Evolutionary conservation across 2,888 invertebrate species (phyloP), one percentile per base, ranked within the genome.

Genomic region (Apotomis betuletana): DNA sequence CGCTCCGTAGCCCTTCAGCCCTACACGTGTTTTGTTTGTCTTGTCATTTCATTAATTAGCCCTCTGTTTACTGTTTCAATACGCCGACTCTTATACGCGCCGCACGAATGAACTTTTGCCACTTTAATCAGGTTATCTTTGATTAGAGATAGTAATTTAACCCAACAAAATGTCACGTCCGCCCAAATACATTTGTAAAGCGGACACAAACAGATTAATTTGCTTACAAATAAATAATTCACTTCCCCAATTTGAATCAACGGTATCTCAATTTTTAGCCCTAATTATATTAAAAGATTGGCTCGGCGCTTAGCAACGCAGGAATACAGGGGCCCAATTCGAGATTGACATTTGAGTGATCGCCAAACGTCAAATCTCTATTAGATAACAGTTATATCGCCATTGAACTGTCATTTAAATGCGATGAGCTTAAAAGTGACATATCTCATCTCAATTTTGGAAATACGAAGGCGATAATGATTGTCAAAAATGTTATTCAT

Each of bases 21-120:
- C 65, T 59, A 79, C 81, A 83, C 85, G 85, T 82, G 74, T 74
- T 76, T 77, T 78, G 77, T 78, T 78, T 79, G 76, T 78, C 76
- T 86, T 87, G 85, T 83, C 85, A 82, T 87, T 86, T 81, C 84
- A 86, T 87, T 87, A 89, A 89, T 89, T 87, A 87, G 81, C 81
- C 80, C 76, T 79, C 83, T 89, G 86, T 89, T 90, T 87, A 85
- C 87, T 77, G 83, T 86, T 87, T 80, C 84, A 87, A 86, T 87
- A 83, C 82, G 79, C 83, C 84, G 82, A 84, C 82, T 82, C 82
- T 85, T 83, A 84, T 84, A 85, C 81, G 83, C 80, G 78, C 77
- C 83, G 85, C 87, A 87, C 87, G 85, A 80, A 77, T 85, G 79
- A 86, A 85, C 85, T 86, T 89, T 85, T 83, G 85, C 80, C 84